These are phyloP conservation scores for Epinephelus moara DNA, from an alignment of 2,113 vertebrate genomes.

Conservation along the genomic window DNA sequence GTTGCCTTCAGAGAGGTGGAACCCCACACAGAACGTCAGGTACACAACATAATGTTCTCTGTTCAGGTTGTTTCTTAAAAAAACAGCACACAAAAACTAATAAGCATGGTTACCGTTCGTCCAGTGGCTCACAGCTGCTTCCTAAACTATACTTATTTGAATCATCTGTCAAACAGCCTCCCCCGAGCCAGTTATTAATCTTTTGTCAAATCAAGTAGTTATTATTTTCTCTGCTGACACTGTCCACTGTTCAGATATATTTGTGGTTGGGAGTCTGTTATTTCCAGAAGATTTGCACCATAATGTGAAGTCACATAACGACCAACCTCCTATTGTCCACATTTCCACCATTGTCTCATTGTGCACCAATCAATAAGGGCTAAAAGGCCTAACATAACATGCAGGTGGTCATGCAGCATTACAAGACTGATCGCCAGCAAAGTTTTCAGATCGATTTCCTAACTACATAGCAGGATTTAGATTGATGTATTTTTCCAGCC, in stretches of 20 bases:
- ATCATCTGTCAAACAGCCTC: neutral
- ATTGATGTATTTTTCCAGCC: neutral
- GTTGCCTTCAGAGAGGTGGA: conserved; percentile 95
- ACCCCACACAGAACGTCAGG: conserved; percentile 97
- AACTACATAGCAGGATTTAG: neutral
- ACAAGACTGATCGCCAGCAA: neutral
- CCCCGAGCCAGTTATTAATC: neutral
- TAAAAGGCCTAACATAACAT: neutral
- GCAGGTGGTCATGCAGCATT: neutral
- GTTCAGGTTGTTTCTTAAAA: neutral
- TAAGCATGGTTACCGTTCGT: neutral
- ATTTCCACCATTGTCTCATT: neutral
- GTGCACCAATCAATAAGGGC: neutral
- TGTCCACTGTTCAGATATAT: neutral
- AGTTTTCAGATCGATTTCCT: neutral
- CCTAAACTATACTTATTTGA: neutral
- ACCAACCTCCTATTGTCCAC: neutral
- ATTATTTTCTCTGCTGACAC: neutral
- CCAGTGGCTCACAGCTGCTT: neutral
- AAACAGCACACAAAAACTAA: neutral
- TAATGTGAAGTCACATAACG: too few relatives aligned
- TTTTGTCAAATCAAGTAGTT: neutral
- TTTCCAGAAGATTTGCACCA: neutral
- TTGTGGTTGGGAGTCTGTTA: neutral
- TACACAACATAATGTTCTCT: conserved; percentile 53